Percentiles rank a stretch among this genome's conserved stretches.
phyloP scores from a whole-genome alignment of 2,113 vertebrate genomes.

The Ptilorrhoa leucosticta region DNA sequence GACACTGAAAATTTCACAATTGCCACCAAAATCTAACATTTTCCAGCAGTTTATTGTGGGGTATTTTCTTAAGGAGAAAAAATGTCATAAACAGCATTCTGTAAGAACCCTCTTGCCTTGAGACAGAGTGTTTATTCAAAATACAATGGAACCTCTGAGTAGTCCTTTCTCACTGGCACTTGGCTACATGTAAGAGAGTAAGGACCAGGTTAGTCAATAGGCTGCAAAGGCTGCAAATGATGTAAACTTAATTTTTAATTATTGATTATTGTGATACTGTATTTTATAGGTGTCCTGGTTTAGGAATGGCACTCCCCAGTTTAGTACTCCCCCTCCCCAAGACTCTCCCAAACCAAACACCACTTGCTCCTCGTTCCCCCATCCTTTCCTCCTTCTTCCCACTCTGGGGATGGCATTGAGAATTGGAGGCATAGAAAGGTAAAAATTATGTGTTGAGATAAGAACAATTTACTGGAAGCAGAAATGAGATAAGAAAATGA shows the following conservation, averaged over 20 bases:
- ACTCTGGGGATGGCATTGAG: neutral
- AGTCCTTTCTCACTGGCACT: neutral
- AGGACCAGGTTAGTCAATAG: neutral
- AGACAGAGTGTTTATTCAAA: neutral
- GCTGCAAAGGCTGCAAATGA: neutral
- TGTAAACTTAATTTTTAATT: neutral
- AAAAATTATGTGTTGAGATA: neutral
- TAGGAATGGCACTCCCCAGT: neutral
- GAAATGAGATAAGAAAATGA: neutral
- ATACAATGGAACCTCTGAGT: neutral
- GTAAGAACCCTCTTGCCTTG: neutral
- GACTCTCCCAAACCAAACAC: neutral
- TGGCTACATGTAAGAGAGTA: neutral
- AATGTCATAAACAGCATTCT: neutral
- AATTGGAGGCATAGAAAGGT: neutral
- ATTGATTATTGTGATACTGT: neutral
- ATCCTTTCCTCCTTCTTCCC: neutral
- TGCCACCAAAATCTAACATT: neutral
- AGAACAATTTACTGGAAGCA: neutral
- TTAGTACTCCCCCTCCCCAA: fast-evolving
- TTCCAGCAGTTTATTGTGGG: neutral
- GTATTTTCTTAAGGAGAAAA: neutral
- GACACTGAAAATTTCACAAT: neutral
- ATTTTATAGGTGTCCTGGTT: neutral
- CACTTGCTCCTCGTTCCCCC: fast-evolving